Conservation (phyloP, 2,113 vertebrate species). For the Australoheros scitulus region DNA sequence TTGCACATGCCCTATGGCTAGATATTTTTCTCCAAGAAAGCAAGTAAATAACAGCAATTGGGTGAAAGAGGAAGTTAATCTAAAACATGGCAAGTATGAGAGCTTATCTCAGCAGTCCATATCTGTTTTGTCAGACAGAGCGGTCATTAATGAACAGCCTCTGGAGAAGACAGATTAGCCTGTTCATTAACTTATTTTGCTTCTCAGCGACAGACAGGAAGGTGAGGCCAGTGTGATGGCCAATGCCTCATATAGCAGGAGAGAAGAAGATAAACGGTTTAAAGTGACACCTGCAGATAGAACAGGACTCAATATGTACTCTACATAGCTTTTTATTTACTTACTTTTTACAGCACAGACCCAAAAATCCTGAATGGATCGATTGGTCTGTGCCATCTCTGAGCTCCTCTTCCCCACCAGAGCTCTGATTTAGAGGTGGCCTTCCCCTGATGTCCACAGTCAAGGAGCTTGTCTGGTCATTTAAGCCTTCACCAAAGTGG, state of each 20-base stretch:
- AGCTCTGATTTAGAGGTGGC: conserved; percentile 62
- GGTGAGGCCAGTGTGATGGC: conserved; percentile 23
- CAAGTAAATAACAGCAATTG: not conserved
- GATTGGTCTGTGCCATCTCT: conserved; percentile 38
- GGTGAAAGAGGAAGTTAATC: not conserved
- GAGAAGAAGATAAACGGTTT: conserved; percentile 43
- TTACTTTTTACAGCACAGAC: not conserved
- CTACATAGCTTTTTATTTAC: conserved; percentile 16
- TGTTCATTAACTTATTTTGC: conserved; percentile 47
- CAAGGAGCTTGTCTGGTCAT: conserved; percentile 32
- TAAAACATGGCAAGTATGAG: not conserved
- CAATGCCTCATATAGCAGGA: conserved; percentile 35
- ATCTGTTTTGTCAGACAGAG: conserved; percentile 29
- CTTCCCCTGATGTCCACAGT: conserved; percentile 34
- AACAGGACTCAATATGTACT: conserved; percentile 36
- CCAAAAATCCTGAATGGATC: conserved; percentile 59
- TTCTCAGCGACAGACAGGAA: conserved; percentile 42
- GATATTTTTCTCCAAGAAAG: not conserved
- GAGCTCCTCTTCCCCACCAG: conserved; percentile 5
- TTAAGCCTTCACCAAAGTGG: conserved; percentile 12
- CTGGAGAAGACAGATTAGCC: conserved; percentile 50
- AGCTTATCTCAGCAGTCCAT: conserved; percentile 17
- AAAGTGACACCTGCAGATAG: conserved; percentile 36
- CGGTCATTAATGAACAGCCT: conserved; percentile 36
- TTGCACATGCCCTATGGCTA: not conserved